A percentile compares a stretch with the other conserved stretches of the same genome.
phyloP scores from a whole-genome alignment of 1,140 invertebrate species.

The Drosophila ananassae region DNA sequence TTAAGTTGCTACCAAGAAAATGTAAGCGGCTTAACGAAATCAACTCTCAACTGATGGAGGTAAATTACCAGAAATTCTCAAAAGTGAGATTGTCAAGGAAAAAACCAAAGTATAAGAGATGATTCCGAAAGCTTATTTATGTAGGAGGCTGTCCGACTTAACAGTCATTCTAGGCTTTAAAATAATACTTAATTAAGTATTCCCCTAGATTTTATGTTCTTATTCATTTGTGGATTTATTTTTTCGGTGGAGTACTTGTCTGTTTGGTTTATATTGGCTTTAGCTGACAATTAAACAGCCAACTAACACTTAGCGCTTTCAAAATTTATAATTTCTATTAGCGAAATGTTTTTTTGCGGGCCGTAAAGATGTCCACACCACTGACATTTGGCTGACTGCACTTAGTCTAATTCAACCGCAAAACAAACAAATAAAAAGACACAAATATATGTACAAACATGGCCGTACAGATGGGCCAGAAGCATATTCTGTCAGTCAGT shows the following conservation, averaged over 20 bases:
- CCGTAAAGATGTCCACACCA: slow-evolving; percentile 58
- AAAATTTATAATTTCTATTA: slow-evolving; percentile 68
- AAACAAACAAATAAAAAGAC: slow-evolving; percentile 31
- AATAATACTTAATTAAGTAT: neutral
- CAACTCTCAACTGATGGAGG: slow-evolving; percentile 30
- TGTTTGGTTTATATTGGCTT: no score
- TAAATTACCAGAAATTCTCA: slow-evolving; percentile 25
- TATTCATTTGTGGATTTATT: neutral
- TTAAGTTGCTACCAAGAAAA: slow-evolving; percentile 35
- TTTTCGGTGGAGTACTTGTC: neutral
- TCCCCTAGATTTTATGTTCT: neutral
- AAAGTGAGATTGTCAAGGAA: neutral
- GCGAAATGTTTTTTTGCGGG: slow-evolving; percentile 40
- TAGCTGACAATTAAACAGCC: neutral
- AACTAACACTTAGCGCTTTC: slow-evolving; percentile 6
- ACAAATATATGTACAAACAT: slow-evolving; percentile 10
- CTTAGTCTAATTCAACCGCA: slow-evolving; percentile 79
- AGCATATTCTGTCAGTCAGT: slow-evolving; percentile 61
- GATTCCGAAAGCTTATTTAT: neutral
- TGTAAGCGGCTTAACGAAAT: slow-evolving; percentile 46
- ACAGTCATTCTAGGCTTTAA: neutral
- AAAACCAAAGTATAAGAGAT: no score
- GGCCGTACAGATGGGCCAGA: slow-evolving; percentile 10
- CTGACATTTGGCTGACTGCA: slow-evolving; percentile 62
- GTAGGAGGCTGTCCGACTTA: neutral